Base-by-base conservation (phyloP, 2,113 vertebrate species). In the Rhadina sibilatrix region DNA sequence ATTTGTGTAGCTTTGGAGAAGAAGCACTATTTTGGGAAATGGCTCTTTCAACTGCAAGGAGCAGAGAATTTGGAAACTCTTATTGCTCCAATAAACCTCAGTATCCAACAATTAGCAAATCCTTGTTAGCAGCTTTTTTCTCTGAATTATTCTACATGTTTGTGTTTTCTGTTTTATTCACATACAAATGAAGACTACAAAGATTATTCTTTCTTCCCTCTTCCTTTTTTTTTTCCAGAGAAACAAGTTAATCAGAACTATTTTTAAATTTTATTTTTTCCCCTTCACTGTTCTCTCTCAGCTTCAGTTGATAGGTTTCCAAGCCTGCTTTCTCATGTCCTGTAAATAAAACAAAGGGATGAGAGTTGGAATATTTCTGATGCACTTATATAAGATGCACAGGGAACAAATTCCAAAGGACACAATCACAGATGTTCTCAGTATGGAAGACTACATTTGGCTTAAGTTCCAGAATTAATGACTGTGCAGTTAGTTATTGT, bases 381-480 rank as follows among this genome's bases (percentile, higher is more conserved):
- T 71, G 13, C 37, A 46, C 44, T 95, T 96, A 94, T 11, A 75
- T 93, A 95, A 94, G 83, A 88, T 75, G 54, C 60, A 63, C 22
- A 88, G 82, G 78, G 94, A 93, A 90, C 85, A 75, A 89, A 83
- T 92, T 95, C 92, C 90, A 95, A 88, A 94, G 44, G 38, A 94
- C 84, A 90, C 89, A 93, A 89, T 91, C 85, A 81, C 96, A 95
- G 94, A 94, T 96, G 92, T 96, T 77, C 85, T 93, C 64, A 78
- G 64, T 93, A 89, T 65, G 94, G 93, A 96, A 96, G 79, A 95
- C 60, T 96, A 88, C 53, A 71, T 88, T 96, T 96, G 96, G 90
- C 94, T 93, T 83, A 75, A 64, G 37, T 93, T 95, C 83, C 80
- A 94, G 76, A 80, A 93, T 88, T 95, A 95, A 96, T 96, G 88